Conservation (phyloP, 2,888 invertebrate genomes). For the Agelastica alni region DNA sequence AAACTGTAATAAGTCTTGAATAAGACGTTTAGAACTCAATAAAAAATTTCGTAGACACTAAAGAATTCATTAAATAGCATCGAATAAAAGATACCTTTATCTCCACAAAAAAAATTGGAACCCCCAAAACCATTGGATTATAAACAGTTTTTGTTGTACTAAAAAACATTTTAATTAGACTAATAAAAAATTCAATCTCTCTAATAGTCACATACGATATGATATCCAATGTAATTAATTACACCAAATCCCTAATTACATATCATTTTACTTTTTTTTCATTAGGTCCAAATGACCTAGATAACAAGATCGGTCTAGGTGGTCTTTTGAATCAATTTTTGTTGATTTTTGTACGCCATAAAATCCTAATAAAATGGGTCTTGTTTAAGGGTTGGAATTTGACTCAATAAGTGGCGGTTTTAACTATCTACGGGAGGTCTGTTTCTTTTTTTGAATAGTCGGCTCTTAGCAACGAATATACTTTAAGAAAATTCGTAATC, state of each 20-base stretch:
- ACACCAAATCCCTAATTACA: conserved; percentile 41
- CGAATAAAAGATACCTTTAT: conserved; percentile 4
- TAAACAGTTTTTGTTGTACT: conserved; percentile 12
- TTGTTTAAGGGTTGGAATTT: conserved; percentile 29
- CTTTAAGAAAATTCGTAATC: too few relatives aligned
- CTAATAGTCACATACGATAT: conserved; percentile 27
- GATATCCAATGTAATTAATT: conserved; percentile 36
- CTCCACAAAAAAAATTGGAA: conserved; percentile 4
- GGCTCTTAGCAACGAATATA: too few relatives aligned
- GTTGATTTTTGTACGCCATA: conserved; percentile 29
- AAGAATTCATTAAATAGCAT: conserved; percentile 17
- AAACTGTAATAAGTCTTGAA: conserved; percentile 1
- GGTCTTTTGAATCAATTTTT: conserved; percentile 42
- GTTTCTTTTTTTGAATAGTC: too few relatives aligned
- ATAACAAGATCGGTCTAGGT: conserved; percentile 41
- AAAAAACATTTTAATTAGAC: conserved; percentile 19
- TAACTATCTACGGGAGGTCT: background rate
- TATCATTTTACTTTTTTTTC: conserved; percentile 38
- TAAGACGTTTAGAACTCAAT: conserved; percentile 10
- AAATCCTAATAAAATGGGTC: conserved; percentile 28
- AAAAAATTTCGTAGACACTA: conserved; percentile 10
- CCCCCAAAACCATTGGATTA: conserved; percentile 1
- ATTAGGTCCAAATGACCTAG: conserved; percentile 24
- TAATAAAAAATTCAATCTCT: conserved; percentile 23
- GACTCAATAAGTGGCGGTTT: conserved; percentile 11